These are phyloP conservation scores for Pantherophis alleghaniensis DNA, from an alignment of 2,797 vertebrate genomes.

Conservation along the genomic window DNA sequence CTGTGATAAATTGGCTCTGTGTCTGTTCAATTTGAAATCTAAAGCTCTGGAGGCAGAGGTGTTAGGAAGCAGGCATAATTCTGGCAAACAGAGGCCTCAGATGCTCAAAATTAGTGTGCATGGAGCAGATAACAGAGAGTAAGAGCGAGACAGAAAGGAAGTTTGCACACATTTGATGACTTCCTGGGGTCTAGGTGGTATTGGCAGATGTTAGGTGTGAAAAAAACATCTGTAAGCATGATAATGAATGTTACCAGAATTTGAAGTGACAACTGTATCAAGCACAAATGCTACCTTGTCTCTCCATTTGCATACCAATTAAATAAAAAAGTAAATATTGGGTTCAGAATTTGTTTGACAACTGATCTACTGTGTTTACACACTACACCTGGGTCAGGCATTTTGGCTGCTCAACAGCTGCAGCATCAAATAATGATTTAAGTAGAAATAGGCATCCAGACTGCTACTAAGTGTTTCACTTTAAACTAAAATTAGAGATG, in stretches of 20 bases:
- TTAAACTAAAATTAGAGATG: conserved; percentile 65
- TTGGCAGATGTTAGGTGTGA: conserved; percentile 87
- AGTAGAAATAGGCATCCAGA: conserved; percentile 80
- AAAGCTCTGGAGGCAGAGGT: conserved; percentile 94
- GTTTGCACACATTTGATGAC: conserved; percentile 89
- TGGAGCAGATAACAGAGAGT: conserved; percentile 88
- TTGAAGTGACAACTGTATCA: conserved; percentile 84
- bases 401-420: conserved; percentile 82
- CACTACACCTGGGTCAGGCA: conserved; percentile 82
- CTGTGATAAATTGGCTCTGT: conserved; percentile 98
- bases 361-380: conserved; percentile 92
- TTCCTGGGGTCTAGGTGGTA: conserved; percentile 86
- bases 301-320: conserved; percentile 79
- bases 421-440: conserved; percentile 77
- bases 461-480: conserved; percentile 75
- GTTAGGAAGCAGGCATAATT: conserved; percentile 86
- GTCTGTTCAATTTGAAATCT: conserved; percentile 99
- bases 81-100: conserved; percentile 86
- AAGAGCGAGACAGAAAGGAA: conserved; percentile 83
- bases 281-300: conserved; percentile 79
- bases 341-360: conserved; percentile 86
- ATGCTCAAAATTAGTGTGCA: conserved; percentile 91
- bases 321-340: conserved; percentile 77
- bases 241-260: conserved; percentile 88
- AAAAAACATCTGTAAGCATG: conserved; percentile 80